Base-by-base conservation (phyloP, 2,113 vertebrate species). In the Chascanopsetta lugubris region DNA sequence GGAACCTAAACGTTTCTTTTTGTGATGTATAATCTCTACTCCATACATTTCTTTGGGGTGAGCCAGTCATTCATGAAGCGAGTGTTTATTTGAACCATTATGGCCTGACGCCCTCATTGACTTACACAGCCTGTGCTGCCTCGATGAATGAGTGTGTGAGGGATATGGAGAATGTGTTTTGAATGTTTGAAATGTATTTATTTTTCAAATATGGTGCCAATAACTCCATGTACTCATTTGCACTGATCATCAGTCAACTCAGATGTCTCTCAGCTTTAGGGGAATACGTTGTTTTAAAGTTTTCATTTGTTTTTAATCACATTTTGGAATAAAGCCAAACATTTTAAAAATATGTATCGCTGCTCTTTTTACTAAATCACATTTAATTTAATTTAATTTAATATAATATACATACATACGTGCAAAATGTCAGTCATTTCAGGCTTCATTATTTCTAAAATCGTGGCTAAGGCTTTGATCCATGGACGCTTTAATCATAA, bases 241-340 rank as follows among this genome's bases (percentile, higher is more conserved):
- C 22, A 72, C 53, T 47, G 8, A 47, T 56, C 11, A 38, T 34
- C 6, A 20, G 42, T 40, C 8, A 18, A 34, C 1, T 15, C 8
- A 32, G 25, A 30, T 43, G 24, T 48, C 66, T 57, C 27, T n/a
- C 13, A 48, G 6, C 17, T 54, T 60, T 82, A 51, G 36, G 50
- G 48, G 25, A 61, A 61, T 36, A 57, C 4, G 53, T 72, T 78
- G 54, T 89, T 89, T 86, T 89, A 81, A 75, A 83, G 60, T 62
- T 54, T 54, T 76, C 46, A 67, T 66, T 7, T 2, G 53, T 36
- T 59, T 80, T 8, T 70, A 43, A 54, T 36, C 51, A 70, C 34
- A 68, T 49, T 85, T 85, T 84, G 69, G 30, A 90, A 87, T 91
- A 88, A 91, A 88, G 60, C 11, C 13, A 64, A 67, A 43, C 15